Percentiles rank a stretch among this genome's conserved stretches.
These are phyloP conservation scores for Clitarchus hookeri DNA, from an alignment of 2,888 invertebrate genomes.

Conservation along the genomic window DNA sequence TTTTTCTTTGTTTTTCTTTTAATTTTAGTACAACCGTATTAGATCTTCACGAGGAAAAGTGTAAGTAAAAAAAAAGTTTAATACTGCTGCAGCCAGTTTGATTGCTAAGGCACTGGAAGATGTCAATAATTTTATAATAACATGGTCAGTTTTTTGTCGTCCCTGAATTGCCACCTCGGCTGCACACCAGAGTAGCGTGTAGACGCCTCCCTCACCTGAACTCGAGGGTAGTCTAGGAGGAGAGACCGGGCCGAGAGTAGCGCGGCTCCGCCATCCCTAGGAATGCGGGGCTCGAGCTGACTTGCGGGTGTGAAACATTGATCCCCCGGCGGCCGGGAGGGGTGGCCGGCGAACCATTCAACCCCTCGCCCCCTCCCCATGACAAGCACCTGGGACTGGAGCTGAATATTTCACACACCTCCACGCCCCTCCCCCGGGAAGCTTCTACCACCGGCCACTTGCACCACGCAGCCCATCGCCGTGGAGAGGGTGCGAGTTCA, in stretches of 20 bases:
- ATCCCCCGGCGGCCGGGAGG: background rate
- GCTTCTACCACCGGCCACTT: background rate
- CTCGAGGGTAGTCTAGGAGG: background rate
- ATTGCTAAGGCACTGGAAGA: no score
- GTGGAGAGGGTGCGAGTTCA: background rate
- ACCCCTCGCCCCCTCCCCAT: background rate
- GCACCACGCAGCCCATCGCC: background rate
- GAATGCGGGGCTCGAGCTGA: background rate
- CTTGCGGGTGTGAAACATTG: slow-evolving; percentile 14
- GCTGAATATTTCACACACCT: slow-evolving; percentile 8
- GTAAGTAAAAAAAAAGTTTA: no score
- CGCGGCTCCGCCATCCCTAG: background rate
- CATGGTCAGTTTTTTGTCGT: no score
- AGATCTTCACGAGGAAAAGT: no score
- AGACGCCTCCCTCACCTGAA: background rate
- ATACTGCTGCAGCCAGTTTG: no score
- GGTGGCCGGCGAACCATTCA: background rate
- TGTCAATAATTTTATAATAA: no score
- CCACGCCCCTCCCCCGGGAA: background rate
- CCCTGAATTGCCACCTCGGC: no score
- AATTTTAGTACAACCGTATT: no score
- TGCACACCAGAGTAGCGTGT: background rate
- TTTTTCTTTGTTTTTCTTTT: no score
- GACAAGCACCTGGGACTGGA: background rate
- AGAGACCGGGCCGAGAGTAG: background rate